These are phyloP conservation scores for Chauna torquata DNA, from an alignment of 2,113 vertebrate species.

Conservation along the genomic window DNA sequence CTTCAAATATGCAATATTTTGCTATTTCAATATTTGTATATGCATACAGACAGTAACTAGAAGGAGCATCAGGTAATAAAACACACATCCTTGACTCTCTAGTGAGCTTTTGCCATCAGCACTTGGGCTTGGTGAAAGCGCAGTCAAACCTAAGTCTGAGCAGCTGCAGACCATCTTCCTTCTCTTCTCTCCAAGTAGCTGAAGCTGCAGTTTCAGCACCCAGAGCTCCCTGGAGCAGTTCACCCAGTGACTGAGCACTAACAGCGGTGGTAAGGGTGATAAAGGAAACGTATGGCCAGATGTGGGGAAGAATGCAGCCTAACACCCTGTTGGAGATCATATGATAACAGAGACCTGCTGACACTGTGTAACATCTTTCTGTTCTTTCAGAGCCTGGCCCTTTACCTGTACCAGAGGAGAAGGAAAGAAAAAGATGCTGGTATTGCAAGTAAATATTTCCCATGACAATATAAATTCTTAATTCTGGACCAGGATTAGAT, in stretches of 20 bases:
- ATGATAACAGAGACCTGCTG: background rate
- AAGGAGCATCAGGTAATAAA: background rate
- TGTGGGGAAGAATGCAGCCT: background rate
- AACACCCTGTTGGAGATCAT: background rate
- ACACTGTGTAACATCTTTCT: background rate
- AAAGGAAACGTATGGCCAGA: constrained; percentile 1
- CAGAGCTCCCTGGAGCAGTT: background rate
- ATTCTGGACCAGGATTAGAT: background rate
- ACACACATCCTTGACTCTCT: background rate
- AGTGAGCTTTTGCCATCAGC: background rate
- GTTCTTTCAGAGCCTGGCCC: background rate
- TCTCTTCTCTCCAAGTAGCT: background rate
- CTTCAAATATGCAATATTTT: background rate
- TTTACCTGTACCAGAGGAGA: background rate
- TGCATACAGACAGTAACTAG: background rate
- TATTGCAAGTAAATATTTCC: background rate
- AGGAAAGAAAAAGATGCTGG: background rate
- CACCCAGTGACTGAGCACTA: background rate
- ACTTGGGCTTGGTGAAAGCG: background rate
- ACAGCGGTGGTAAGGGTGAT: background rate
- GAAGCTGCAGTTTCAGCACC: background rate
- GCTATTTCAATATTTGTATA: background rate
- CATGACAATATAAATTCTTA: background rate
- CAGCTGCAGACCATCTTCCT: background rate
- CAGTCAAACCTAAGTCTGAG: background rate